Evolutionary conservation across 64 coral and sea anemone genomes (phyloP).

Genomic region (Montipora efflorescens): DNA sequence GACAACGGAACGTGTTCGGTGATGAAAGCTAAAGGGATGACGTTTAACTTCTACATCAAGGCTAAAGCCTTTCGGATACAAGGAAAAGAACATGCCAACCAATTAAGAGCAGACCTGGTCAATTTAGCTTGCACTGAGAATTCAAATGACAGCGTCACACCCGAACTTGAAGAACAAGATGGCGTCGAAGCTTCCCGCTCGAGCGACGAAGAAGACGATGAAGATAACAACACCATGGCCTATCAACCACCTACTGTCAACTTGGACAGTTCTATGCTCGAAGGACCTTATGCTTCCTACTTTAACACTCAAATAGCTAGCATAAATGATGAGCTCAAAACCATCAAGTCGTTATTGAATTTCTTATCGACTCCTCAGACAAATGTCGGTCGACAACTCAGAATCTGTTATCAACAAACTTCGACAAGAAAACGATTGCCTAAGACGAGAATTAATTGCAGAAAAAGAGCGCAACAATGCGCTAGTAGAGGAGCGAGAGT

Average conservation of each 20-base stretch:
- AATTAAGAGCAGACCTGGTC: not conserved
- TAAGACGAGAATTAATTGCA: slow-evolving; percentile 35
- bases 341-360: slow-evolving; percentile 5
- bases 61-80: slow-evolving; percentile 31
- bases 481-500: slow-evolving; percentile 11
- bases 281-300: slow-evolving; percentile 42
- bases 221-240: slow-evolving; percentile 33
- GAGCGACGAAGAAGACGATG: not conserved
- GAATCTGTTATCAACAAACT: slow-evolving; percentile 35
- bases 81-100: slow-evolving; percentile 32
- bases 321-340: too few relatives aligned
- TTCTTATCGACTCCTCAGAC: not conserved
- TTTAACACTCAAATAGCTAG: slow-evolving; percentile 56
- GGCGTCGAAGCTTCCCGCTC: not conserved
- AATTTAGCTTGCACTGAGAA: not conserved
- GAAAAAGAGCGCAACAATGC: slow-evolving; percentile 37
- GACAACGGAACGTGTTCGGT: not conserved
- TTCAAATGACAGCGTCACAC: too few relatives aligned
- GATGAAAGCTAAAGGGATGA: slow-evolving; percentile 25
- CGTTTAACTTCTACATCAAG: slow-evolving; percentile 21
- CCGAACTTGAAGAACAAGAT: too few relatives aligned
- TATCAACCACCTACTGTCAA: slow-evolving; percentile 24
- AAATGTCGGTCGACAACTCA: not conserved
- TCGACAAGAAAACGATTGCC: not conserved
- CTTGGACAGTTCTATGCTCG: not conserved